Base-by-base conservation (phyloP, 2,113 vertebrate species). In the Aix galericulata region DNA sequence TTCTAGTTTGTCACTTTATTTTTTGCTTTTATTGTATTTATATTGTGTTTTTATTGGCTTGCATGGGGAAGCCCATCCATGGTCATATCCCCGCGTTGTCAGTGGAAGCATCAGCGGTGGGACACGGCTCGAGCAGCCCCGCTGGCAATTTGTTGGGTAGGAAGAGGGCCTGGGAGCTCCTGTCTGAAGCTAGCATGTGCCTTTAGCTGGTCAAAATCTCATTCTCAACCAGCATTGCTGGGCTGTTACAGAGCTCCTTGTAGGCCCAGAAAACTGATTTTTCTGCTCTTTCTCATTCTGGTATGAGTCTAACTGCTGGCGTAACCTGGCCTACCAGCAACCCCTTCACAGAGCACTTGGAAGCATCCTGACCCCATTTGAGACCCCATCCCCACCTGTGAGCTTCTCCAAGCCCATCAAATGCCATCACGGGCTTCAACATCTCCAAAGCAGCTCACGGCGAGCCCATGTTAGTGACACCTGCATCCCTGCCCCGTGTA, bases 341-440 rank as follows among this genome's bases (percentile, higher is more conserved):
- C 14, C 40, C n/a, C 50, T 55, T 72, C 85, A n/a, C 42, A 72
- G 75, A 50, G 59, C 48, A 60, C 69, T 66, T 89, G 73, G 80
- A 63, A 74, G 21, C 17, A 1, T 72, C 4, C 23, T 31, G 52
- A 31, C 26, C 60, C 25, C 22, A 6, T 40, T 38, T 12, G 36
- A 75, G 77, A 89, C 52, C 69, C 87, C 58, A 40, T 12, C 25
- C 72, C 87, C 50, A 22, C 23, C 36, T 14, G 5, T 23, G 42
- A 82, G 52, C 81, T 84, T 81, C 77, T 63, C 46, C 52, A 17
- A 46, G 10, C n/a, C 32, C 53, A 11, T 17, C 0, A 0, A 79
- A 46, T 0, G 0, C 16, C 63, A 58, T 48, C 2, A 1, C 0
- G 0, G 36, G 42, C 36, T 79, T 36, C 8, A 32, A 40, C 3